phyloP scores from a whole-genome alignment of 2,113 vertebrate species.

The Lynx canadensis region DNA sequence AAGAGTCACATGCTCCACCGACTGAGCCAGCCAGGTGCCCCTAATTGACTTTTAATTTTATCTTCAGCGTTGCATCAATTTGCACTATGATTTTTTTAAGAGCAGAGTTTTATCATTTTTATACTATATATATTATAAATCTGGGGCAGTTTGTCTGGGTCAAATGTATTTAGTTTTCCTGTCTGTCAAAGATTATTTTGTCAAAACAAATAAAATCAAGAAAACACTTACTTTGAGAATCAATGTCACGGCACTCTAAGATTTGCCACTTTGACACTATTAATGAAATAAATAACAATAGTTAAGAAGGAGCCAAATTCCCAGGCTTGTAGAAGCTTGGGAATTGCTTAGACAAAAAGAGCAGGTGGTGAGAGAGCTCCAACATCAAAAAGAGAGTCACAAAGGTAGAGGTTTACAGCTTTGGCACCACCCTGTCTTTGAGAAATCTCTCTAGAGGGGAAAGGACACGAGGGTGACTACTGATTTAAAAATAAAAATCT shows the following conservation, averaged over 20 bases:
- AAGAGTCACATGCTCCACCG: not conserved
- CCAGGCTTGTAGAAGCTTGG: not conserved
- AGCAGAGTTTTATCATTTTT: not conserved
- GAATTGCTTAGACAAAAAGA: constrained; percentile 11
- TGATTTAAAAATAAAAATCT: constrained; percentile 37
- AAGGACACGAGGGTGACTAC: not conserved
- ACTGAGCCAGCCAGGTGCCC: not conserved
- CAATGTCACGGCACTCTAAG: not conserved
- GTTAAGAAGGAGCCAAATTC: constrained; percentile 25
- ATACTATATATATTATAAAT: not conserved
- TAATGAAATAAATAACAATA: not conserved
- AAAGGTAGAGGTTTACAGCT: constrained; percentile 34
- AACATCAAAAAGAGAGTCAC: constrained; percentile 32
- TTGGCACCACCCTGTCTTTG: not conserved
- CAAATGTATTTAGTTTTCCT: not conserved
- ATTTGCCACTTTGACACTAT: not conserved
- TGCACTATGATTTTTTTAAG: constrained; percentile 16
- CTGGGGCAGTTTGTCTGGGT: not conserved
- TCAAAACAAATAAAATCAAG: constrained; percentile 45
- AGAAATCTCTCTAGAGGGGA: constrained; percentile 43
- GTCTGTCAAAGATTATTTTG: constrained; percentile 40
- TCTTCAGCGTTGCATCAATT: not conserved
- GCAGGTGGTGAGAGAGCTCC: not conserved
- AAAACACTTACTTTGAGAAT: constrained; percentile 36
- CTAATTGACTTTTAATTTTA: not conserved